Evolutionary conservation across 2,113 vertebrate genomes (phyloP), one percentile per base, ranked within the genome.

Genomic region (Zosterops pallidus): DNA sequence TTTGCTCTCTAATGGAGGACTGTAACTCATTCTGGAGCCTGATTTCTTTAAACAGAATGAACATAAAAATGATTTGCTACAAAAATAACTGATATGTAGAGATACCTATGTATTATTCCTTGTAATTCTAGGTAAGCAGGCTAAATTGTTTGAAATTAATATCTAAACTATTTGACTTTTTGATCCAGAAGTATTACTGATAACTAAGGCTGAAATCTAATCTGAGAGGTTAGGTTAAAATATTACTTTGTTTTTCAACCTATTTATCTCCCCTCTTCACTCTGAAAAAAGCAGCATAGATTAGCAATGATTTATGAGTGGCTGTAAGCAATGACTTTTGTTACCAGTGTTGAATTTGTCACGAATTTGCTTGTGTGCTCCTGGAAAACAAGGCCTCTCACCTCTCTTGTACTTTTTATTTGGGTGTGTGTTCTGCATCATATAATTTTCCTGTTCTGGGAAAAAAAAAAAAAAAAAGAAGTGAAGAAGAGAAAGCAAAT

Each of bases 11-110:
- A 56, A 24, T 25, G 62, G 35, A n/a, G 19, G 12, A 5, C 16
- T 78, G 8, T n/a, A 70, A 15, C 31, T 90, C 7, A 42, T 74
- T 77, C 68, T 31, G 46, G 18, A 56, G 14, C 8, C 53, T 75
- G 17, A 44, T 13, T 59, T 86, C 83, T 90, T 88, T 50, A 50
- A 83, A 42, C 2, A 49, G 21, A 89, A 80, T 60, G 5, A 88
- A 24, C 0, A 7, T 63, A 23, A 68, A 90, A 79, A 14, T 3
- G 0, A 35, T 39, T 74, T 44, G 4, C 28, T 75, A 25, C 10
- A 35, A 71, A 75, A 92, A 83, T 46, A 67, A 64, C 24, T 56
- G 11, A 8, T 21, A 41, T 12, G 9, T 24, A 55, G 13, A 56
- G 4, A 6, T 52, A 60, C 1, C 4, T 64, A 21, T 50, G 9